These are phyloP conservation scores for Chloroceryle aenea DNA, from an alignment of 2,113 vertebrate species.

Conservation along the genomic window DNA sequence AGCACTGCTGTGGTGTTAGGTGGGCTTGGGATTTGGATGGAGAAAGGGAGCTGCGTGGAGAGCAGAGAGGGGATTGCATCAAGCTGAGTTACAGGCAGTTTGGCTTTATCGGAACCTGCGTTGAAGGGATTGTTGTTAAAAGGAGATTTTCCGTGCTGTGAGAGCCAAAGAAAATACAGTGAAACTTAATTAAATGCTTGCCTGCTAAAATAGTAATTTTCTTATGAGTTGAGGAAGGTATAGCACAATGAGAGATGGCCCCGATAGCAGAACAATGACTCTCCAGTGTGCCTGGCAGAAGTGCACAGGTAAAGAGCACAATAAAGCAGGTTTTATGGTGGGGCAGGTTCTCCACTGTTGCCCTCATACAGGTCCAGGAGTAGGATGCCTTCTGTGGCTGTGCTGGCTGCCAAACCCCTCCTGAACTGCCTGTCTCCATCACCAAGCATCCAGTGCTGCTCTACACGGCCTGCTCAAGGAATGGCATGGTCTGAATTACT, in stretches of 20 bases:
- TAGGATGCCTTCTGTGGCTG: neutral
- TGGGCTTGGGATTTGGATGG: neutral
- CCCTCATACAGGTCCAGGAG: rapidly evolving
- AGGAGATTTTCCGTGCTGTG: conserved; percentile 33
- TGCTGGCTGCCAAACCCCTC: neutral
- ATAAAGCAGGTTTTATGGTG: neutral
- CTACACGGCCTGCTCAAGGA: neutral
- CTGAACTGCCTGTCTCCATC: neutral
- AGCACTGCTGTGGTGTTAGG: neutral
- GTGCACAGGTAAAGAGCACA: neutral
- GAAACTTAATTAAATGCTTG: conserved; percentile 45
- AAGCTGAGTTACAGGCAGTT: neutral
- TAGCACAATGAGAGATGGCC: neutral
- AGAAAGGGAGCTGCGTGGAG: neutral
- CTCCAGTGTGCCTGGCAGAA: neutral
- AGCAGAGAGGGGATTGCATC: neutral
- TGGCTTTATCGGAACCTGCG: neutral
- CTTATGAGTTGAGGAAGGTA: neutral
- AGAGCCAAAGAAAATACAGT: conserved; percentile 60
- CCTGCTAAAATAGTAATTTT: conserved; percentile 62
- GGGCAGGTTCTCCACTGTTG: neutral
- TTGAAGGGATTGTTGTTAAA: neutral
- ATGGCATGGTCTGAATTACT: rapidly evolving
- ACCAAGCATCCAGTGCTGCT: neutral
- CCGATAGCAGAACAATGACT: neutral